Conservation (phyloP, 2,888 invertebrate genomes). For the Anticlea derivata region DNA sequence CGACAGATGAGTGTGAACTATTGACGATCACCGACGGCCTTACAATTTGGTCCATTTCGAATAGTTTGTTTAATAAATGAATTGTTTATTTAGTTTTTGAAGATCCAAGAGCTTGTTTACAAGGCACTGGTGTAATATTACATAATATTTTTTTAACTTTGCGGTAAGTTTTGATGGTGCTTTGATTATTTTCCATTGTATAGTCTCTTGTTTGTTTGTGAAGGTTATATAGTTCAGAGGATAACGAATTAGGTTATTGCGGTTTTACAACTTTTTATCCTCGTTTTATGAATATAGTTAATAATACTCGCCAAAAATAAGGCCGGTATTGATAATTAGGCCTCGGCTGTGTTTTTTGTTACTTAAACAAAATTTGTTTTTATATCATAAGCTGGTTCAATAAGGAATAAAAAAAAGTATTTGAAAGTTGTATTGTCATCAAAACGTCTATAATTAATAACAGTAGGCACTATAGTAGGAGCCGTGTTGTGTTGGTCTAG, state of each 20-base stretch:
- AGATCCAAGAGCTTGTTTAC: constrained; percentile 55
- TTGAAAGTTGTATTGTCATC: too few relatives aligned
- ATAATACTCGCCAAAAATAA: background rate
- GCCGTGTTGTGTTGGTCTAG: too few relatives aligned
- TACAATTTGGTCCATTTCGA: constrained; percentile 2
- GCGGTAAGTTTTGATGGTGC: constrained; percentile 16
- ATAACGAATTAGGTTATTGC: constrained; percentile 5
- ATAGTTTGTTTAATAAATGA: constrained; percentile 41
- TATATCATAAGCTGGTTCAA: too few relatives aligned
- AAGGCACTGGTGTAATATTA: constrained; percentile 53
- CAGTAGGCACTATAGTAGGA: too few relatives aligned
- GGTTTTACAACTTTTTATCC: constrained; percentile 12
- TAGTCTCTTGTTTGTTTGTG: background rate
- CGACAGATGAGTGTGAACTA: constrained; percentile 51
- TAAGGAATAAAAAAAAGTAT: too few relatives aligned
- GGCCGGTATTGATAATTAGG: too few relatives aligned
- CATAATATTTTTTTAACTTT: background rate
- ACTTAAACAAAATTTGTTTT: too few relatives aligned
- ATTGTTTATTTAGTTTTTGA: constrained; percentile 54
- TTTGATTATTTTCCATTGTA: background rate
- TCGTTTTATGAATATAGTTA: constrained; percentile 2
- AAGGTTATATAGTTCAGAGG: background rate
- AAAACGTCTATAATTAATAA: too few relatives aligned
- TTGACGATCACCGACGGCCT: constrained; percentile 67
- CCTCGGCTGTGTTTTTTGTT: too few relatives aligned